Conservation (phyloP, 37 sponge, comb jelly and placozoan genomes). For the Halichondria panicea region DNA sequence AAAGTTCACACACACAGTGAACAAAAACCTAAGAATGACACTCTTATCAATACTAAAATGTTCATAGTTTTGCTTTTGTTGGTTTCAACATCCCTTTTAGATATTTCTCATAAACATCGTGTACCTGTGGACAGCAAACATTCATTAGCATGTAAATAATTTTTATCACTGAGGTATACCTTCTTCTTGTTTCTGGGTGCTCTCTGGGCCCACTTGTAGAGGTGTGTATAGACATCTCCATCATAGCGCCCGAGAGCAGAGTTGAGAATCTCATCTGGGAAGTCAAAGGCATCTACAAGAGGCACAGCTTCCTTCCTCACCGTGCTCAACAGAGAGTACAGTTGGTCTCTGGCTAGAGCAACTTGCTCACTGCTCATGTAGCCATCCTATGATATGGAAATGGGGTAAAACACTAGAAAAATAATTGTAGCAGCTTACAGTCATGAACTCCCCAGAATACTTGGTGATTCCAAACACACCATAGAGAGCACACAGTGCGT, state of each 20-base stretch:
- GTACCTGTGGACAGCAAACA: too few relatives aligned
- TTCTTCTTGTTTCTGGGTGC: slow-evolving; percentile 81
- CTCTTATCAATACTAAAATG: too few relatives aligned
- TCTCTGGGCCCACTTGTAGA: slow-evolving; percentile 81
- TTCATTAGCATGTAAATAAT: too few relatives aligned
- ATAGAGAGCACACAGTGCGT: slow-evolving; percentile 63
- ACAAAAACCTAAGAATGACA: too few relatives aligned
- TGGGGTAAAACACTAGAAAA: neutral
- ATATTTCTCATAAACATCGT: slow-evolving; percentile 51
- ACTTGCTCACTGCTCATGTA: slow-evolving; percentile 44
- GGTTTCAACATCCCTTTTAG: slow-evolving; percentile 23
- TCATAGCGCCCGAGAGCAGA: slow-evolving; percentile 91
- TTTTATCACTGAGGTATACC: too few relatives aligned
- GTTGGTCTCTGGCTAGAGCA: slow-evolving; percentile 28
- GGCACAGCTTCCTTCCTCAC: slow-evolving; percentile 83
- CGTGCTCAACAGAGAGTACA: slow-evolving; percentile 26
- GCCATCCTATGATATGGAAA: slow-evolving; percentile 30
- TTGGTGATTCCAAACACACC: slow-evolving; percentile 51
- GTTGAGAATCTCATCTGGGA: slow-evolving; percentile 74
- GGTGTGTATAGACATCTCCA: slow-evolving; percentile 88
- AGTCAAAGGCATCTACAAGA: slow-evolving; percentile 93
- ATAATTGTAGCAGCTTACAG: too few relatives aligned
- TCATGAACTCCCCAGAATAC: slow-evolving; percentile 51
- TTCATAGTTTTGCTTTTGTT: slow-evolving; percentile 22
- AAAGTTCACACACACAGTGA: too few relatives aligned